Base-by-base conservation (phyloP, 53 echinoderm and acorn worm species). In the Luidia sarsii region DNA sequence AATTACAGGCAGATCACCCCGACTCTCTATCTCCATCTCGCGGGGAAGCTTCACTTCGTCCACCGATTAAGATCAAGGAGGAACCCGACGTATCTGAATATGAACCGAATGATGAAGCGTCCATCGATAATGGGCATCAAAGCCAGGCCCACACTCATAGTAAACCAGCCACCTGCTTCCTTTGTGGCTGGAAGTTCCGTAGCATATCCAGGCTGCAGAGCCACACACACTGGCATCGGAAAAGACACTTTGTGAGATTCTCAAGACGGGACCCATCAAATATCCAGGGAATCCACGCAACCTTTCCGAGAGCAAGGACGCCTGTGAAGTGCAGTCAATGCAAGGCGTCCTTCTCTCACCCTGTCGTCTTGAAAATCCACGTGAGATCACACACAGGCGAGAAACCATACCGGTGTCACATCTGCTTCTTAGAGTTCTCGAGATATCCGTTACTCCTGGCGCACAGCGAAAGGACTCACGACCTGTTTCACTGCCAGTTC, bases 331-430 rank as follows among this genome's bases (percentile, higher is more conserved):
- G 65, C 36, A 65, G 33, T 11, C 21, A 4, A 3, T 65, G 65
- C 21, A 65, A 35, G 16, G 65, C 39, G 7, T 33, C 11, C 16
- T 65, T 65, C 35, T 21, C 21, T 35, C n/a, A 65, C 39, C 65
- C 65, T 0, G 9, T 35, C 2, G 65, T 65, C 19, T 21, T 59
- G 33, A 77, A 41, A 36, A 55, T 77, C 19, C 77, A 77, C 60
- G 2, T 45, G 45, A 41, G 77, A 27, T 25, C 77, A 1, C 77
- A 77, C 77, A 27, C 77, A 2, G 77, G 77, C 8, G 77, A 77
- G 21, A 59, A 39, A 32, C 77, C 77, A 3, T 61, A 60, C 60
- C 39, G 11, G 11, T 41, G 41, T 41, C 6, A 41, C 6, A 41
- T 11, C 6, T 41, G 41, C 11, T 11, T 41, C 22, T 33, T 7